Percentiles rank a stretch among this genome's conserved stretches.
phyloP scores from a whole-genome alignment of 2,113 vertebrate species.

The Cromileptes altivelis region DNA sequence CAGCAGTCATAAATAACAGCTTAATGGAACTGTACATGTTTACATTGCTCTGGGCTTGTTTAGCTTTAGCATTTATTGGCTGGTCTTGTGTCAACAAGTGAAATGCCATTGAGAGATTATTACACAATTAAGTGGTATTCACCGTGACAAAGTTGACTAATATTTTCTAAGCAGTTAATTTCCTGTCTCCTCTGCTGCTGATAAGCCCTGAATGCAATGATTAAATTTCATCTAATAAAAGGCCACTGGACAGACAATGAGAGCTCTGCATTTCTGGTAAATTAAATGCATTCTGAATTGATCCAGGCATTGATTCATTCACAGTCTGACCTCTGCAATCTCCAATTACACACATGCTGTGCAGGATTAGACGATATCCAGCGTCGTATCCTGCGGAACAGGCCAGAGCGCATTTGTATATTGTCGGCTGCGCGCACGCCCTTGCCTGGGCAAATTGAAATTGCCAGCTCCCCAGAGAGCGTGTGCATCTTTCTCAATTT shows the following conservation, averaged over 20 bases:
- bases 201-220: slow-evolving; percentile 57
- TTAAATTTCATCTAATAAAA: slow-evolving; percentile 61
- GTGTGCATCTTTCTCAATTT: slow-evolving; percentile 40
- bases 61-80: slow-evolving; percentile 36
- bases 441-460: slow-evolving; percentile 45
- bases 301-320: slow-evolving; percentile 64
- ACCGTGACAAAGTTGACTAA: slow-evolving; percentile 57
- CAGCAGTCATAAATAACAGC: slow-evolving; percentile 25
- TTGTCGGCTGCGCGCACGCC: neutral
- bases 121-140: slow-evolving; percentile 53
- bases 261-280: slow-evolving; percentile 40
- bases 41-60: slow-evolving; percentile 26
- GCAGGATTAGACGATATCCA: slow-evolving; percentile 22
- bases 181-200: slow-evolving; percentile 51
- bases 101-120: slow-evolving; percentile 51
- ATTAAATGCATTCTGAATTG: slow-evolving; percentile 60
- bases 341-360: slow-evolving; percentile 35
- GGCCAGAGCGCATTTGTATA: slow-evolving; percentile 19
- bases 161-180: slow-evolving; percentile 68
- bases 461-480: slow-evolving; percentile 15
- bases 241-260: slow-evolving; percentile 49
- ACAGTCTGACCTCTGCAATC: slow-evolving; percentile 55
- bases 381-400: slow-evolving; percentile 9
- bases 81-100: slow-evolving; percentile 54
- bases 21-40: slow-evolving; percentile 38